Evolutionary conservation across 2,113 vertebrate species (phyloP), one percentile per base, ranked within the genome.

Genomic region (Ploceus nigricollis): DNA sequence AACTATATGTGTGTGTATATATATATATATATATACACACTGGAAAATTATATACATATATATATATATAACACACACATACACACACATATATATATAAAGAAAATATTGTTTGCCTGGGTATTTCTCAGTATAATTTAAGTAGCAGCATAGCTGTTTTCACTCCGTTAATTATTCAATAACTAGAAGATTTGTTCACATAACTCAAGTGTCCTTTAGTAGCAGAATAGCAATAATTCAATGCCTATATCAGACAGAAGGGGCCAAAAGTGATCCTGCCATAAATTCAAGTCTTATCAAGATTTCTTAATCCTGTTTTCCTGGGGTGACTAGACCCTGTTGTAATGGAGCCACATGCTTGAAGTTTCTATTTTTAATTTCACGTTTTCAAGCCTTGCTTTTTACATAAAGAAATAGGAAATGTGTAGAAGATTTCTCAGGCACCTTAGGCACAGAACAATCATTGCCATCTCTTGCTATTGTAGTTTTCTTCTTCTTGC

Each of bases 261-360:
- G 7, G 28, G 35, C 39, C 39, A 82, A 71, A 89, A 91, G 30
- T 76, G 48, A 93, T 87, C 42, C 35, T 60, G 31, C 27, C 53
- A 79, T 94, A 93, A 93, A 95, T 90, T 42, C 3, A 10, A 79
- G 65, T 85, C 73, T 87, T 91, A 91, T 68, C 73, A 64, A 84
- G 61, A 56, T 84, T 84, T 79, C 48, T 48, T 89, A 89, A 89
- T 93, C 72, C 57, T 72, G 9, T 75, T 89, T 60, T 95, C 42
- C 69, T 72, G 61, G 44, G 7, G 7, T 76, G 40, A 64, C 44
- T 40, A 82, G 81, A 31, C 48, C 27, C 30, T 68, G 24, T 47
- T 91, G 47, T 93, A 89, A 82, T 37, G 39, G 81, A 87, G 68
- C 9, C 33, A 68, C 30, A 66, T 64, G 70, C 69, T 75, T 75